Evolutionary conservation across 2,797 vertebrate genomes (phyloP).

Genomic region (Apodemus agrarius): DNA sequence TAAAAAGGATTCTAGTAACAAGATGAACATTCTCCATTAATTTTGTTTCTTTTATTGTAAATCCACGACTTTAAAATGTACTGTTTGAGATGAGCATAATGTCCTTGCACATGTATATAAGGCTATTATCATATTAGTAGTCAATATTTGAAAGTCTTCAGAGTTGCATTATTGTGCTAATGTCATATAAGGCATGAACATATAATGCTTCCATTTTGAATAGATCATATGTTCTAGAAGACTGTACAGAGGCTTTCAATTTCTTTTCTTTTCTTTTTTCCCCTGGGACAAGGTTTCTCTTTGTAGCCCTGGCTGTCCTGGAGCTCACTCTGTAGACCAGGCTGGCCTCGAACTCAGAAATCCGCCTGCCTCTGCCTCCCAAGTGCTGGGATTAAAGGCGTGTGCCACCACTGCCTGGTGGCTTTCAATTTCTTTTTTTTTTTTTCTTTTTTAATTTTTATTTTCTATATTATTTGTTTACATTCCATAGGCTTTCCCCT

Average conservation of each 20-base stretch:
- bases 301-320: too few species aligned
- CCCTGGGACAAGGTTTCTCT: too few species aligned
- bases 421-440: conserved; percentile 38
- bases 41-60: conserved; percentile 33
- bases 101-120: background rate
- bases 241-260: background rate
- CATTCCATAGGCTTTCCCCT: too few species aligned
- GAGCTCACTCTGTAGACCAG: too few species aligned
- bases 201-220: background rate
- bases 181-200: background rate
- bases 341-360: too few species aligned
- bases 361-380: too few species aligned
- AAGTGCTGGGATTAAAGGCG: too few species aligned
- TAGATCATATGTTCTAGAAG: background rate
- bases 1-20: background rate
- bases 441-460: too few species aligned
- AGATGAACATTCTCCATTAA: background rate
- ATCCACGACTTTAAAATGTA: background rate
- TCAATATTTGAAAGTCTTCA: background rate
- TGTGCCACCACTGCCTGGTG: background rate
- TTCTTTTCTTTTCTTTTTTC: background rate
- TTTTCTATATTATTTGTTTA: too few species aligned
- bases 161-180: background rate
- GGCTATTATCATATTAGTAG: background rate
- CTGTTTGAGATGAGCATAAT: conserved; percentile 17